Evolutionary conservation across 2,113 vertebrate species (phyloP), one percentile per base, ranked within the genome.

Genomic region (Upupa epops): DNA sequence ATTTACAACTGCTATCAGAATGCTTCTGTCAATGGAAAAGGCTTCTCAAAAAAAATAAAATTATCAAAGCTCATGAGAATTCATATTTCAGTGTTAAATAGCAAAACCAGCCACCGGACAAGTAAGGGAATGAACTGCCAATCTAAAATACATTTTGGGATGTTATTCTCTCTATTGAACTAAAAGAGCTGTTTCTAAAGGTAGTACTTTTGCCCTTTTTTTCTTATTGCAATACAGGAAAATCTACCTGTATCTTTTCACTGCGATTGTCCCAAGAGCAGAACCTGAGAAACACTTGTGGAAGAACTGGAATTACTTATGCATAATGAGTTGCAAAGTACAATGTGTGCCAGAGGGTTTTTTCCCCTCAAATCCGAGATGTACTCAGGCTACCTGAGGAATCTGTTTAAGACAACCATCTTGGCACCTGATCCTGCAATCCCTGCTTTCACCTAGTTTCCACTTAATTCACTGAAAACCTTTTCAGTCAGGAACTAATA

Each of bases 241-340:
- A 81, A 76, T n/a, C 5, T 49, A 21, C 25, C 32, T 4, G 7
- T 4, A 4, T 16, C 24, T 65, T 52, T 34, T 51, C 20, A 26
- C 16, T 0, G 1, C 19, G 34, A 22, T 29, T 37, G 16, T 11
- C 4, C 26, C 18, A 15, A 11, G 18, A 29, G 40, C 18, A 25
- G n/a, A 61, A 29, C 7, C 37, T 16, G 28, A 55, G 10, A 21
- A 63, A 19, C 16, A 15, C 6, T 21, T 14, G 51, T 8, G 32
- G 13, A 7, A 17, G 51, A 61, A 3, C 3, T 12, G 31, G 11
- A n/a, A 19, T 37, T 4, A n/a, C 69, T 72, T 24, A 1, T 29
- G 16, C 2, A 29, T 34, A 22, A 71, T 20, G 46, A 24, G 16
- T 6, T n/a, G 5, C 32, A 55, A 13, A n/a, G 37, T 37, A 1